Evolutionary conservation across 2,113 vertebrate species (phyloP).

Genomic region (Podarcis cretensis): DNA sequence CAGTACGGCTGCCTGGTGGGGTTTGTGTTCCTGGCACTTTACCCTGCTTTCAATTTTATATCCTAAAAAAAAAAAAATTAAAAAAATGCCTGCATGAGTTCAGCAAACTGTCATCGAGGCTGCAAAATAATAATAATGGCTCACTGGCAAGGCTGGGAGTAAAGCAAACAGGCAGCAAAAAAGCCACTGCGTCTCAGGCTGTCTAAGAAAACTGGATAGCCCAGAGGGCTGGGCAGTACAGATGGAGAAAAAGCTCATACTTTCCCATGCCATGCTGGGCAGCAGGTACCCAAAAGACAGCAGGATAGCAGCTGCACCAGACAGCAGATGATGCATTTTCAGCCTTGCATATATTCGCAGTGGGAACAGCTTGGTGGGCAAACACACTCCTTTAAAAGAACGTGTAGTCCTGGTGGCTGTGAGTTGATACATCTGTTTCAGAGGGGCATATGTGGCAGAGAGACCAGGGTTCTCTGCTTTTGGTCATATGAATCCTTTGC

Average conservation of each 20-base stretch:
- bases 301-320: neutral
- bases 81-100: neutral
- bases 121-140: slow-evolving; percentile 24
- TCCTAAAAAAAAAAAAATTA: neutral
- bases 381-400: neutral
- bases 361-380: neutral
- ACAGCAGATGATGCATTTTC: neutral
- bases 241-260: neutral
- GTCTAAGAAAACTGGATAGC: neutral
- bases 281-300: neutral
- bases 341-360: neutral
- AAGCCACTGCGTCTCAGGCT: neutral
- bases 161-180: slow-evolving; percentile 24
- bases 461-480: neutral
- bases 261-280: neutral
- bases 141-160: slow-evolving; percentile 46
- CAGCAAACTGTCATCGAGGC: slow-evolving; percentile 39
- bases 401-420: too few relatives aligned
- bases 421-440: neutral
- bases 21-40: slow-evolving; percentile 31
- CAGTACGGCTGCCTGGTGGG: slow-evolving; percentile 38
- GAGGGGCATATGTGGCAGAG: neutral
- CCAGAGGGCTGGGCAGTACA: neutral
- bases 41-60: slow-evolving; percentile 6
- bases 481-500: neutral